These are phyloP conservation scores for Equus quagga DNA, from an alignment of 2,113 vertebrate genomes.

Conservation along the genomic window DNA sequence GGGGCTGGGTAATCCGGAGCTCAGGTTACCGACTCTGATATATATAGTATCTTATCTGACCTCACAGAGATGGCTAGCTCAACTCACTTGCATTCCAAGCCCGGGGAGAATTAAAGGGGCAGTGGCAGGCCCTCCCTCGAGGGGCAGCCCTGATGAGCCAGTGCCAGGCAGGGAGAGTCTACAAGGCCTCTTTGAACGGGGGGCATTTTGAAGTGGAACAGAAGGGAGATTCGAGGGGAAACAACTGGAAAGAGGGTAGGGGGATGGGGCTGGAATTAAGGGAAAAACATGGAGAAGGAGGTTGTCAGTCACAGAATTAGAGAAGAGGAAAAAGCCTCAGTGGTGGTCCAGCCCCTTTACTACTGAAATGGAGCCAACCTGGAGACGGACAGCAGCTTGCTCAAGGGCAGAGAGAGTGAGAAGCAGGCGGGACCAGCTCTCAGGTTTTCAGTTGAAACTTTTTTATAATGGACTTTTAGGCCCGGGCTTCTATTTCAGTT, in stretches of 20 bases:
- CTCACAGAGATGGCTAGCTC: conserved; percentile 82
- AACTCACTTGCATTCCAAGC: conserved; percentile 86
- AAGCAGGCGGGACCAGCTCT: background rate
- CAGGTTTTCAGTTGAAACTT: background rate
- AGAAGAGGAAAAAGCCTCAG: background rate
- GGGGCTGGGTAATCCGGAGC: conserved; percentile 83
- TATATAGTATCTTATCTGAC: conserved; percentile 92
- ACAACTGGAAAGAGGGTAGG: fast-evolving
- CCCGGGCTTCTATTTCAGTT: background rate
- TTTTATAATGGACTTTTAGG: background rate
- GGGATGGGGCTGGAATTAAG: background rate
- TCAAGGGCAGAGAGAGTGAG: background rate
- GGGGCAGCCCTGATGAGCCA: background rate
- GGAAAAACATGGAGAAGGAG: background rate
- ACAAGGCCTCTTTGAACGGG: background rate
- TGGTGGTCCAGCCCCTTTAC: background rate
- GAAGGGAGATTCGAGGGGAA: background rate
- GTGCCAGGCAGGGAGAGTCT: background rate
- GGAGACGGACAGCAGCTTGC: background rate
- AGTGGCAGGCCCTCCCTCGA: background rate
- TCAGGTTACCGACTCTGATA: conserved; percentile 87
- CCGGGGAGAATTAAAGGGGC: conserved; percentile 86
- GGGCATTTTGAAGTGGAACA: background rate
- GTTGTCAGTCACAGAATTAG: background rate
- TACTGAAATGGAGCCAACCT: background rate